These are phyloP conservation scores for Noturus placidus DNA, from an alignment of 2,113 vertebrate species.

Conservation along the genomic window DNA sequence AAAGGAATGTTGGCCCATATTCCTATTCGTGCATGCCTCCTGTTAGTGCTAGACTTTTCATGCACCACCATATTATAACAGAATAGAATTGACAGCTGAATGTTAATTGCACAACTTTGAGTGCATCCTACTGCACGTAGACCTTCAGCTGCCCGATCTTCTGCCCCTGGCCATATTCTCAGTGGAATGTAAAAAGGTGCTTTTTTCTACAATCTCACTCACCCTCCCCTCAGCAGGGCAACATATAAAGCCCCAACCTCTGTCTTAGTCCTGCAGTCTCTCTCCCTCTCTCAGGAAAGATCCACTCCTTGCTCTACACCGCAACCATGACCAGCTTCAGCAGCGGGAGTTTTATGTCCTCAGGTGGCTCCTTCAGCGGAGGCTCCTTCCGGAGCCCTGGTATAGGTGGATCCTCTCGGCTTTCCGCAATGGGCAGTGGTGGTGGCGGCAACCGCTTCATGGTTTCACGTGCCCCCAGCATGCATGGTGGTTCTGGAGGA, in stretches of 20 bases:
- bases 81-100: not conserved
- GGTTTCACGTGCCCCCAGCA: conserved; percentile 44
- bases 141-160: conserved; percentile 41
- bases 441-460: not conserved
- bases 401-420: not conserved
- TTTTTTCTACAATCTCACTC: conserved; percentile 10
- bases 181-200: conserved; percentile 33
- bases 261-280: conserved; percentile 52
- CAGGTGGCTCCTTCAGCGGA: conserved; percentile 17
- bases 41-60: conserved; percentile 20
- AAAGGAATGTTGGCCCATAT: conserved; percentile 1
- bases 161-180: conserved; percentile 42
- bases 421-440: conserved; percentile 4
- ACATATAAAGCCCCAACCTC: conserved; percentile 62
- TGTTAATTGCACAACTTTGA: not conserved
- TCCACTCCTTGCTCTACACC: conserved; percentile 32
- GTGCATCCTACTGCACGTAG: not conserved
- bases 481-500: conserved; percentile 62
- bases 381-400: not conserved
- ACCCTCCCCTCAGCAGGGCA: conserved; percentile 45
- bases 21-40: not conserved
- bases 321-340: conserved; percentile 47
- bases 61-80: not conserved
- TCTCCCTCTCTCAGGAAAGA: conserved; percentile 52
- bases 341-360: conserved; percentile 20